Evolutionary conservation across 2,888 invertebrate genomes (phyloP).

Genomic region (Hedychridium roseum): DNA sequence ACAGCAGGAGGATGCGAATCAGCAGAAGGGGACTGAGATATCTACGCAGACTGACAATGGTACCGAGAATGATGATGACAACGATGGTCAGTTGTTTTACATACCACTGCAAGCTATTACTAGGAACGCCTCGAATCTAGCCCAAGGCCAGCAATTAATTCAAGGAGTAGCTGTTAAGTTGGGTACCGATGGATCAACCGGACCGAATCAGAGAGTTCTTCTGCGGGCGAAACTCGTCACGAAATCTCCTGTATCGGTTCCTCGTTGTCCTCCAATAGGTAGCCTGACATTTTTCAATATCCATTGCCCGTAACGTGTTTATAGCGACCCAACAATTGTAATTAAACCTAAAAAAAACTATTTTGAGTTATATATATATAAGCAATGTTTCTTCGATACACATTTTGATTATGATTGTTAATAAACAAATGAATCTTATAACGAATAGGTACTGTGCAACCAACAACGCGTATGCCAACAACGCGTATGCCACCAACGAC

Average conservation of each 20-base stretch:
- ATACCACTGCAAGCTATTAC: conserved; percentile 69
- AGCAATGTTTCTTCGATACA: no score
- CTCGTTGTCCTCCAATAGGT: conserved; percentile 65
- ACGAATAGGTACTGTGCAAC: conserved; percentile 70
- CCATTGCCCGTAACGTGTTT: no score
- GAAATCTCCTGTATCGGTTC: conserved; percentile 65
- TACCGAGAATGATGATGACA: conserved; percentile 64
- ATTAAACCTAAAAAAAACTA: no score
- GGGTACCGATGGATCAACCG: conserved; percentile 71
- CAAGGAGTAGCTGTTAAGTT: conserved; percentile 74
- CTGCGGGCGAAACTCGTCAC: conserved; percentile 73
- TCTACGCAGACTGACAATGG: conserved; percentile 64
- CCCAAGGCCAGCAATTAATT: conserved; percentile 64
- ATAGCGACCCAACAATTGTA: no score
- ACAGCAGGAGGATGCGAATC: conserved; percentile 34
- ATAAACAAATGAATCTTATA: no score
- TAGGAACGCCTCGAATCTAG: conserved; percentile 60
- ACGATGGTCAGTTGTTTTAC: conserved; percentile 71
- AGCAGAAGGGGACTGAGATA: conserved; percentile 59
- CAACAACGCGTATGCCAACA: conserved; percentile 63
- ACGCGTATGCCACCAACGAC: conserved; percentile 18
- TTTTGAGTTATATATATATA: no score
- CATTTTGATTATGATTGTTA: no score
- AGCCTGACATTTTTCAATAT: no score
- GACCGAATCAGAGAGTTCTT: conserved; percentile 70